Evolutionary conservation across 92 coral and sea anemone species (phyloP), one percentile per base, ranked within the genome.

Genomic region (Diadumene lineata): DNA sequence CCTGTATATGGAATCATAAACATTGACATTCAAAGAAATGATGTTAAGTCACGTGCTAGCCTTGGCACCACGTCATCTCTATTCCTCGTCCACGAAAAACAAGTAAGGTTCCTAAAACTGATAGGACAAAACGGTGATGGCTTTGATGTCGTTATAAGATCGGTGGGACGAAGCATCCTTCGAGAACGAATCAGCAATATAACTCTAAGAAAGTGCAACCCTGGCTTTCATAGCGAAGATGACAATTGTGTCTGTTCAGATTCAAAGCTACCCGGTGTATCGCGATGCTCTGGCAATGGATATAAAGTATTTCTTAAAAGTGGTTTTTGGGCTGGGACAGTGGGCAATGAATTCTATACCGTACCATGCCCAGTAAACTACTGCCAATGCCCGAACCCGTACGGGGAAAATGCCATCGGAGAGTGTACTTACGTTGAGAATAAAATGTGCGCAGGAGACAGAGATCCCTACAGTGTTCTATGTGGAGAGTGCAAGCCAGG

Each of bases 261-360:
- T 46, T 77, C 85, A 27, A 82, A 48, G 0, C 61, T 73, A 21
- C 27, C 24, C 2, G 98, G 98, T 13, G 61, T 93, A 28, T 73
- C 92, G 13, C 85, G 89, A 32, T 93, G 98, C 50, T 61, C 69
- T n/a, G 73, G 80, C 34, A 82, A 93, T 57, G 88, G 93, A 10
- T 67, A 64, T 32, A 78, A 74, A 30, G 87, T 90, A 56, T 90
- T 76, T 69, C 80, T 93, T 22, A 87, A 79, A 33, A 81, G 81
- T 29, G 93, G 96, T 29, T 93, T 85, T 81, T 93, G 98, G 98
- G 98, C 90, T 4, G 98, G 98, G 26, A 60, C 34, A 16, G 88
- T 90, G 17, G 68, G 55, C 34, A 83, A 75, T 32, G 43, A 69
- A 56, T 93, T 93, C 75, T 79, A 75, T 1, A 93, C 98, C 58